Evolutionary conservation across 2,113 vertebrate genomes (phyloP), one percentile per base, ranked within the genome.

Genomic region (Vanacampus margaritifer): DNA sequence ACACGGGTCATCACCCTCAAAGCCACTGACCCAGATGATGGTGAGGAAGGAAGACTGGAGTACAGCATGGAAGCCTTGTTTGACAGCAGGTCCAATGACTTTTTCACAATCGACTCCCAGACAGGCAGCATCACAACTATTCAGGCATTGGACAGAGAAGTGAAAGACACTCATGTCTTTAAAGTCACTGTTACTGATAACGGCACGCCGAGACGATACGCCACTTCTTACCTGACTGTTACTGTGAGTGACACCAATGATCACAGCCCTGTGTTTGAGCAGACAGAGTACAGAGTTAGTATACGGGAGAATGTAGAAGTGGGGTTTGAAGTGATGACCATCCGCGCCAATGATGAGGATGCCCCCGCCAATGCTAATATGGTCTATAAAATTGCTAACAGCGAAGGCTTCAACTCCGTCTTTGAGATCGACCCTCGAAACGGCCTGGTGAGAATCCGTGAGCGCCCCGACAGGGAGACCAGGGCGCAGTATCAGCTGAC

Each of bases 201-300:
- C 0, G 95, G 95, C 28, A 84, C 80, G 0, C 95, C 96, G 0
- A 90, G 82, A 60, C 93, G 94, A 72, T 90, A 92, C 0, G 92
- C 93, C 64, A 93, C 90, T 24, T 92, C 94, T 12, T 95, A 91
- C 68, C 91, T 99, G 68, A 98, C 95, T 0, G 93, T 99, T 75
- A 98, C 95, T 0, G 96, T 99, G 56, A 94, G 95, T 1, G 97
- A 99, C 90, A 95, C 94, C 63, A 99, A 98, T 0, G 96, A 99
- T 84, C 96, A 98, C 11, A 79, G 82, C 0, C 96, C 96, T 0
- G 92, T 94, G 39, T 99, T 99, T 28, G 97, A 99, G 85, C 95
- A 95, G 84, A 92, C 90, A 0, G 94, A 96, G 74, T 99, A 99
- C 72, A 87, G 92, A 0, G 94, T 95, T 19, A 92, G 80, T 58